These are phyloP conservation scores for Phengaris arion DNA, from an alignment of 2,888 invertebrate species.

Conservation along the genomic window DNA sequence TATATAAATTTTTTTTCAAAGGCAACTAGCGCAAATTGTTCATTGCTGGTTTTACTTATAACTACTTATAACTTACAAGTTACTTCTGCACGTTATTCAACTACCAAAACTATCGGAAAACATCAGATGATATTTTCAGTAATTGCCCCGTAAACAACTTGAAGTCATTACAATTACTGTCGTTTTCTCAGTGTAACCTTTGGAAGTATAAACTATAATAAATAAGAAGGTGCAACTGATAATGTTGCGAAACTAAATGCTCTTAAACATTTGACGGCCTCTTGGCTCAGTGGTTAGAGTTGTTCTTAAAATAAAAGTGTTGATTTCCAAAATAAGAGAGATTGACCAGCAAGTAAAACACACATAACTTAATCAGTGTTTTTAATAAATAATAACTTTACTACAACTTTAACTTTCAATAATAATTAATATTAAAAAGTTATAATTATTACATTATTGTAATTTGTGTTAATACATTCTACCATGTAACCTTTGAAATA, in stretches of 20 bases:
- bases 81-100: neutral
- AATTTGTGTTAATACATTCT: neutral
- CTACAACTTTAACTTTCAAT: neutral
- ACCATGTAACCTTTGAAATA: neutral
- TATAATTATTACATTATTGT: neutral
- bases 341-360: neutral
- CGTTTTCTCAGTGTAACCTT: neutral
- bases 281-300: too few relatives aligned
- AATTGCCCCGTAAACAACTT: neutral
- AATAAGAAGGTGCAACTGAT: neutral
- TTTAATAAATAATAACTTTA: conserved; percentile 7
- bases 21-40: too few relatives aligned
- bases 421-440: neutral
- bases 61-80: too few relatives aligned
- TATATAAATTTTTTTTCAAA: too few relatives aligned
- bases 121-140: neutral
- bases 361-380: neutral
- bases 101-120: neutral
- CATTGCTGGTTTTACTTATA: too few relatives aligned
- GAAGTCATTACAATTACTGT: neutral
- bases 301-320: too few relatives aligned
- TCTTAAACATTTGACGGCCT: too few relatives aligned
- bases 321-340: too few relatives aligned
- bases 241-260: neutral
- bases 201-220: neutral